These are phyloP conservation scores for Eolophus roseicapilla DNA, from an alignment of 2,113 vertebrate genomes.

Conservation along the genomic window DNA sequence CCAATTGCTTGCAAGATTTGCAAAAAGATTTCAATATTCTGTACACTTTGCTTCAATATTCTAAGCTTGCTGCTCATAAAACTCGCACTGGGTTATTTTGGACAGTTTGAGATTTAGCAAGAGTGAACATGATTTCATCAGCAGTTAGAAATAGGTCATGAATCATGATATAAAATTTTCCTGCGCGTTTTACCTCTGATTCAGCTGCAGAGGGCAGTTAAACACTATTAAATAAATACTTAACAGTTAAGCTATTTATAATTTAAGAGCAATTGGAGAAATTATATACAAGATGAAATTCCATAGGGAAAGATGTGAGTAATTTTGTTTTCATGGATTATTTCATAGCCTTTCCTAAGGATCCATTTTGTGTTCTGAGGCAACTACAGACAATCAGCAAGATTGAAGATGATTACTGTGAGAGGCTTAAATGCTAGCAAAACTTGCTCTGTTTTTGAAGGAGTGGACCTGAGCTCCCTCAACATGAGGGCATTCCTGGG, in stretches of 20 bases:
- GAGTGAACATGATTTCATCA: not conserved
- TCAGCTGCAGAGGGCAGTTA: constrained; percentile 1
- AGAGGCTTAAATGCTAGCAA: not conserved
- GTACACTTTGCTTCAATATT: not conserved
- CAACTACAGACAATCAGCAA: not conserved
- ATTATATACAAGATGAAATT: not conserved
- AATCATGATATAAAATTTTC: not conserved
- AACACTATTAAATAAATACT: not conserved
- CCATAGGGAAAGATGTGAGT: not conserved
- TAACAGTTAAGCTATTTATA: not conserved
- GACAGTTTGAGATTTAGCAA: not conserved
- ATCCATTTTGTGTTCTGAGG: not conserved
- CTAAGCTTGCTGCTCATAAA: not conserved
- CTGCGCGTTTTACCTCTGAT: not conserved
- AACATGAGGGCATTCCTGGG: not conserved
- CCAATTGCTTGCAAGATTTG: not conserved
- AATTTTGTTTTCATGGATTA: not conserved
- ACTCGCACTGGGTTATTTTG: not conserved
- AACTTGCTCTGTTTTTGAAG: not conserved
- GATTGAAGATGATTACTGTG: not conserved
- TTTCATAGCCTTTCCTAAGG: not conserved
- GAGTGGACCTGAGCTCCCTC: not conserved
- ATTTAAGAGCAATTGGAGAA: not conserved
- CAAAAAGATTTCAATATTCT: not conserved
- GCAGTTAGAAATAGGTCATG: not conserved